Conservation (phyloP, 2,888 invertebrate genomes). For the Auanema sp. region DNA sequence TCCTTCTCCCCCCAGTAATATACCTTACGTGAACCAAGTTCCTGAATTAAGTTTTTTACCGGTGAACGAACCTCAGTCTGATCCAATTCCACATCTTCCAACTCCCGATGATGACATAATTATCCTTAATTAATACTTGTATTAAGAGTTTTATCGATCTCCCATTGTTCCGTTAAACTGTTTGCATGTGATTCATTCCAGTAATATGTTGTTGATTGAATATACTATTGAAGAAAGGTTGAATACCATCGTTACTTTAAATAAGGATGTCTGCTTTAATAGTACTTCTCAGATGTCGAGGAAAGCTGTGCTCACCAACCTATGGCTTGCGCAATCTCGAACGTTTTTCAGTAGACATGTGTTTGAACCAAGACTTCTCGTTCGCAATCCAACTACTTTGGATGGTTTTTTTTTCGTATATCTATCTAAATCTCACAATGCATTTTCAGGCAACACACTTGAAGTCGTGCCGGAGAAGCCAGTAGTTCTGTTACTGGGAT, state of each 20-base stretch:
- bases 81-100: too few relatives aligned
- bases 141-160: background rate
- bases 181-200: too few relatives aligned
- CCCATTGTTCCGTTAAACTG: background rate
- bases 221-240: background rate
- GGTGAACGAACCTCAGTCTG: too few relatives aligned
- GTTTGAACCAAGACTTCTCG: slow-evolving; percentile 16
- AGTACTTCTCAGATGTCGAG: background rate
- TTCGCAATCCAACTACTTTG: slow-evolving; percentile 8
- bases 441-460: background rate
- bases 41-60: too few relatives aligned
- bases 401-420: background rate
- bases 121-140: too few relatives aligned
- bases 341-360: slow-evolving; percentile 19
- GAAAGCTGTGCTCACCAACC: background rate
- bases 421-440: background rate
- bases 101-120: too few relatives aligned
- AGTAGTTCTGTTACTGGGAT: slow-evolving; percentile 36
- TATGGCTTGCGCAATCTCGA: slow-evolving; percentile 4
- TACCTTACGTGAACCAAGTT: too few relatives aligned
- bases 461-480: slow-evolving; percentile 32
- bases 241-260: background rate
- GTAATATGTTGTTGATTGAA: too few relatives aligned
- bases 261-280: background rate
- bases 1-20: too few relatives aligned